Evolutionary conservation across 2,888 invertebrate genomes (phyloP).

Genomic region (Neuroscelio doddi): DNA sequence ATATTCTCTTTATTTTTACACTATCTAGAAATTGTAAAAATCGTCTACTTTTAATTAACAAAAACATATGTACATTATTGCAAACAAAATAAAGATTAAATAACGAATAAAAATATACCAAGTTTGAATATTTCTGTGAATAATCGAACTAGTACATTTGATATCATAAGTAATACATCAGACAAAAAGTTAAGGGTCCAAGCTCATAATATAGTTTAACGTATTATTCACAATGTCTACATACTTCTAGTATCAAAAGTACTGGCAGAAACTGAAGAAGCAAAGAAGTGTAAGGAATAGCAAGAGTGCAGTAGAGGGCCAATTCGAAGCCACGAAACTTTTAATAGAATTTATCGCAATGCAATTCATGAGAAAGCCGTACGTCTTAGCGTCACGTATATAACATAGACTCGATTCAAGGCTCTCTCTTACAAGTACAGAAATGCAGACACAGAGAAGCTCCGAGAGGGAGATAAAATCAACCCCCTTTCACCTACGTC

Average conservation of each 20-base stretch:
- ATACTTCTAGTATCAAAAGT: constrained; percentile 10
- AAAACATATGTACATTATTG: too few species aligned
- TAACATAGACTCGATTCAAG: constrained; percentile 47
- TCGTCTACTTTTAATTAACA: too few species aligned
- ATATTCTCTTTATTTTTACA: too few species aligned
- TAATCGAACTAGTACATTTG: too few species aligned
- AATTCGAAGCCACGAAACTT: constrained; percentile 63
- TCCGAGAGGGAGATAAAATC: constrained; percentile 43
- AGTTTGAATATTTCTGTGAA: too few species aligned
- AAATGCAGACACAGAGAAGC: constrained; percentile 45
- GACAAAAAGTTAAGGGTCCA: too few species aligned
- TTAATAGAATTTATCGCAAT: constrained; percentile 71
- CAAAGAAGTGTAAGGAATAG: constrained; percentile 41
- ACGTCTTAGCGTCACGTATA: constrained; percentile 66
- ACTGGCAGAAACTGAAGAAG: constrained; percentile 32
- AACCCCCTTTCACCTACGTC: constrained; percentile 40
- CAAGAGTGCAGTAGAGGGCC: constrained; percentile 58
- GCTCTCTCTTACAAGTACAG: constrained; percentile 40
- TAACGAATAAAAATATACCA: too few species aligned
- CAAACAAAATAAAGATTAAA: too few species aligned
- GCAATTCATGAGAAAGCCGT: constrained; percentile 70
- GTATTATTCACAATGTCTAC: constrained; percentile 2
- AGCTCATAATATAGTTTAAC: too few species aligned
- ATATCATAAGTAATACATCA: too few species aligned
- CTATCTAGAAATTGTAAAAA: too few species aligned